These are phyloP conservation scores for Bombus picipes DNA, from an alignment of 1,140 invertebrate genomes.

Conservation along the genomic window DNA sequence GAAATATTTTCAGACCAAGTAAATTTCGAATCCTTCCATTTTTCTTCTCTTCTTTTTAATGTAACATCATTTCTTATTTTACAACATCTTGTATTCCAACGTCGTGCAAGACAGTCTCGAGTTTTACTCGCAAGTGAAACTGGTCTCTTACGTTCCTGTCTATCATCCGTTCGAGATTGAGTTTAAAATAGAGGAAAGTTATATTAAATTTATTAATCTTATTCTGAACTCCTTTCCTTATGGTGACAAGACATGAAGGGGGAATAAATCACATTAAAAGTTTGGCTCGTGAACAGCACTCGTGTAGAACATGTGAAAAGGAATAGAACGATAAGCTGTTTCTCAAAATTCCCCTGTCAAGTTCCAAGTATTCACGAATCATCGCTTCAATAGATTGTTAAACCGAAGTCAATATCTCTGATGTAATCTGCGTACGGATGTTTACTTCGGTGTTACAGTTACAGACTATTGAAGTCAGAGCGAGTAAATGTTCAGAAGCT, in stretches of 20 bases:
- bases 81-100: too few species aligned
- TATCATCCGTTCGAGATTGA: too few species aligned
- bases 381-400: neutral
- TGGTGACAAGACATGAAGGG: too few species aligned
- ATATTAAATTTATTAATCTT: too few species aligned
- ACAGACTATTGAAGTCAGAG: neutral
- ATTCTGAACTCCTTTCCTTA: too few species aligned
- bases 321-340: too few species aligned
- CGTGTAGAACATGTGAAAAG: too few species aligned
- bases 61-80: neutral
- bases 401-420: neutral
- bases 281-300: too few species aligned
- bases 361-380: neutral
- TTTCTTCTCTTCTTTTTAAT: neutral
- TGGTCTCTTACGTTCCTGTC: too few species aligned
- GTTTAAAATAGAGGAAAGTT: too few species aligned
- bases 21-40: neutral
- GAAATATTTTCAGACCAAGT: neutral
- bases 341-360: neutral
- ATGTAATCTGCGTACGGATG: neutral
- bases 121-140: neutral
- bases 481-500: neutral
- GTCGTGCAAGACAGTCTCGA: neutral
- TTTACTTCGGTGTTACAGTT: neutral
- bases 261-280: too few species aligned